Percentiles rank a stretch among this genome's conserved stretches.
Conservation (phyloP, 1,140 invertebrate genomes). For the Cardiocondyla obscurior region DNA sequence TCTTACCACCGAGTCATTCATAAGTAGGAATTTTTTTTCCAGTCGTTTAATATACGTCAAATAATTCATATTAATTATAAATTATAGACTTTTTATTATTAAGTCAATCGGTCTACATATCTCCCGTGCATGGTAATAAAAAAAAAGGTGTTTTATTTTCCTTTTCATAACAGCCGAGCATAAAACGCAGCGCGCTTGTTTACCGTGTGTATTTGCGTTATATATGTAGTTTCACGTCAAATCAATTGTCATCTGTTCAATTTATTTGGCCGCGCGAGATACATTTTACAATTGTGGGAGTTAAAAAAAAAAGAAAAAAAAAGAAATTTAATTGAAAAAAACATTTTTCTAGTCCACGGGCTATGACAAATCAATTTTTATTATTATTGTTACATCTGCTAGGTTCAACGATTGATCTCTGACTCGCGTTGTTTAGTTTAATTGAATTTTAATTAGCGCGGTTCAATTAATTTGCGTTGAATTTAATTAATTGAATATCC, state of each 20-base stretch:
- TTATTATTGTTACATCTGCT: slow-evolving; percentile 7
- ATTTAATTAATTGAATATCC: neutral
- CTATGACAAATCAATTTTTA: slow-evolving; percentile 42
- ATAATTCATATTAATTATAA: slow-evolving; percentile 14
- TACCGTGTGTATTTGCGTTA: slow-evolving; percentile 29
- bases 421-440: neutral
- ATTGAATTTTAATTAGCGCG: neutral
- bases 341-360: slow-evolving; percentile 21
- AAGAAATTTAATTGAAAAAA: slow-evolving; percentile 31
- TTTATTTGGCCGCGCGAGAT: slow-evolving; percentile 39
- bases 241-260: slow-evolving; percentile 50
- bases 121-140: neutral
- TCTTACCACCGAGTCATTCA: neutral
- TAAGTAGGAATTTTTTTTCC: neutral
- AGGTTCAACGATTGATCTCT: slow-evolving; percentile 23
- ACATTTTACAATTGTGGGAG: slow-evolving; percentile 35
- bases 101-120: slow-evolving; percentile 8
- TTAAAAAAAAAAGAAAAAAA: slow-evolving; percentile 39
- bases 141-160: slow-evolving; percentile 46
- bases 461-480: neutral
- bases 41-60: neutral
- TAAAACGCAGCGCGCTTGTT: slow-evolving; percentile 37
- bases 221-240: slow-evolving; percentile 24
- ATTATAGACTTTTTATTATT: slow-evolving; percentile 38
- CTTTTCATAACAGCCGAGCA: slow-evolving; percentile 9